phyloP scores from a whole-genome alignment of 2,888 invertebrate genomes.

The Trissonchulus sp. region DNA sequence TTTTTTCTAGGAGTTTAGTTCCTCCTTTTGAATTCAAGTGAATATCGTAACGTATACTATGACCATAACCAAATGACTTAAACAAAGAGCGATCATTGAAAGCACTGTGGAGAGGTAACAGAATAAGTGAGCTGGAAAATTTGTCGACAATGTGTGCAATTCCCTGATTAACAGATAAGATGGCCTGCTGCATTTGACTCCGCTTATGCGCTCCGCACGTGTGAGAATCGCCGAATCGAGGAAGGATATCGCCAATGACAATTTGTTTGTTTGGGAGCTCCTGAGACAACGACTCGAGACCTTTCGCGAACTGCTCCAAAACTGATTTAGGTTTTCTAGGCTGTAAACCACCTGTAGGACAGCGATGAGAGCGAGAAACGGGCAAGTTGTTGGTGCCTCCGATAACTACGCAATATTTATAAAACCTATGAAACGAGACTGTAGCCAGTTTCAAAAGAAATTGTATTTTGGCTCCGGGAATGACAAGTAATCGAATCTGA shows the following conservation, averaged over 20 bases:
- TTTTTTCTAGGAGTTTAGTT: too few relatives aligned
- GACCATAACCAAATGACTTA: too few relatives aligned
- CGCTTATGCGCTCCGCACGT: neutral
- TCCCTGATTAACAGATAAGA: neutral
- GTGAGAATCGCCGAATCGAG: neutral
- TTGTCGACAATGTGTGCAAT: neutral
- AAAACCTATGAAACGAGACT: neutral
- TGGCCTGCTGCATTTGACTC: neutral
- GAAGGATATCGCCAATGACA: neutral
- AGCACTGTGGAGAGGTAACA: neutral
- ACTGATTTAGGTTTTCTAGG: neutral
- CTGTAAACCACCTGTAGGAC: neutral
- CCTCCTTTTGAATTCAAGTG: too few relatives aligned
- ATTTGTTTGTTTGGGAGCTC: neutral
- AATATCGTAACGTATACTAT: too few relatives aligned
- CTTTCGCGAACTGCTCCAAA: neutral
- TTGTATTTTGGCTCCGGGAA: neutral
- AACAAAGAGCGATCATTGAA: constrained; percentile 1
- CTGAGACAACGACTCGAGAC: neutral
- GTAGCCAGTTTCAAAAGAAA: neutral
- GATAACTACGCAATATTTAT: neutral
- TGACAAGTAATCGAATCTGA: neutral
- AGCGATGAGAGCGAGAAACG: neutral
- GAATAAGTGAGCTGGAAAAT: neutral
- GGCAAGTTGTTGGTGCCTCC: neutral